Conservation (phyloP, 2,113 vertebrate genomes). For the Microtus ochrogaster region DNA sequence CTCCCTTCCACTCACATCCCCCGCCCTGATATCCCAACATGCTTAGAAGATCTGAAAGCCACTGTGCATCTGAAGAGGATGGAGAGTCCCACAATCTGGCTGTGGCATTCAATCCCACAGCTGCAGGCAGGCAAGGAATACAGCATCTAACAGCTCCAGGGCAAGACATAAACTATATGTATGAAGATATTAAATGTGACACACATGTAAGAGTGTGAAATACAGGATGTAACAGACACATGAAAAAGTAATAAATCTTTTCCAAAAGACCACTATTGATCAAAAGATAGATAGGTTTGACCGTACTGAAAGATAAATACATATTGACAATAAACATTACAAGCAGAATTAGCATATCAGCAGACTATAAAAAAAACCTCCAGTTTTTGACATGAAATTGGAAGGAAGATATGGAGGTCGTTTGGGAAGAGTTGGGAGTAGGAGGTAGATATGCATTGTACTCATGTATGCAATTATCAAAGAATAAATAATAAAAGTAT, state of each 20-base stretch:
- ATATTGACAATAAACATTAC: neutral
- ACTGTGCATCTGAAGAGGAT: neutral
- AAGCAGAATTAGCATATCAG: neutral
- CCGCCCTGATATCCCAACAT: neutral
- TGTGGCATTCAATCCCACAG: too few species aligned
- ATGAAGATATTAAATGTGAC: neutral
- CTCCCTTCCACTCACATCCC: too few species aligned
- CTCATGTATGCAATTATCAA: neutral
- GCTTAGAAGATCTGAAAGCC: neutral
- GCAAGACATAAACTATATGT: too few species aligned
- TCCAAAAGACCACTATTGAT: neutral
- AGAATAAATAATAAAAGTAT: neutral
- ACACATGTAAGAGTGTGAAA: neutral
- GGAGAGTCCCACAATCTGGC: neutral
- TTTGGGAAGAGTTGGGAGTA: neutral
- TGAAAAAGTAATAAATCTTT: neutral
- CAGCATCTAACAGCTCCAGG: too few species aligned
- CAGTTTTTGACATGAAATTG: neutral
- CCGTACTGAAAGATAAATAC: neutral
- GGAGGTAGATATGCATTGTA: neutral
- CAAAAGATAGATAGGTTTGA: neutral
- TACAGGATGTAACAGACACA: neutral
- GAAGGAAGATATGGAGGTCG: neutral
- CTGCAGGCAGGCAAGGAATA: too few species aligned
- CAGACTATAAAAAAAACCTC: neutral